Conservation (phyloP, 2,797 vertebrate genomes). For the Coluber constrictor region DNA sequence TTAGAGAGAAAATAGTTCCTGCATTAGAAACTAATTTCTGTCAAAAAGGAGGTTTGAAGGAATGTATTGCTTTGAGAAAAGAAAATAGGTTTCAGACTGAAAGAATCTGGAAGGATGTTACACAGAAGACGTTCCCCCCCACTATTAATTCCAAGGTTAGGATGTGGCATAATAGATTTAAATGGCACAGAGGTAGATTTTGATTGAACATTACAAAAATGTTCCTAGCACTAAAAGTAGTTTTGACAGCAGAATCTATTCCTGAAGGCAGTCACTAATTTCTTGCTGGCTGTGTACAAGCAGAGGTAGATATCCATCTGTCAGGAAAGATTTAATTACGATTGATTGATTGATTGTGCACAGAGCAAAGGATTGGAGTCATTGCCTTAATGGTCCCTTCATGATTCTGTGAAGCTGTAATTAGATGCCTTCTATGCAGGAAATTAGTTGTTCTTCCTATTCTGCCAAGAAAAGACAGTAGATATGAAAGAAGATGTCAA, state of each 20-base stretch:
- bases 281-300: not conserved
- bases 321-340: not conserved
- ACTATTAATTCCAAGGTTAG: not conserved
- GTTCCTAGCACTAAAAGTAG: not conserved
- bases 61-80: not conserved
- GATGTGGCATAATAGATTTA: not conserved
- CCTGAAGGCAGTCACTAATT: not conserved
- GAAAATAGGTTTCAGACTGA: not conserved
- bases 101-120: not conserved
- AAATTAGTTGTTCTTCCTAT: not conserved
- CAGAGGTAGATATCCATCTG: not conserved
- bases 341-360: not conserved
- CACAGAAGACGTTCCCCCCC: not conserved
- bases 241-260: not conserved
- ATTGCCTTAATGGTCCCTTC: not conserved
- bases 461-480: not conserved
- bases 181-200: not conserved
- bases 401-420: not conserved
- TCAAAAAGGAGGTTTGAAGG: not conserved
- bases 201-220: not conserved
- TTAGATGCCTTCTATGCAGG: not conserved
- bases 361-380: not conserved
- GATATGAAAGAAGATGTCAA: not conserved
- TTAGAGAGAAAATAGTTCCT: not conserved
- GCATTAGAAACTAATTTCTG: not conserved